These are phyloP conservation scores for Philonicus albiceps DNA, from an alignment of 2,888 invertebrate species.

Conservation along the genomic window DNA sequence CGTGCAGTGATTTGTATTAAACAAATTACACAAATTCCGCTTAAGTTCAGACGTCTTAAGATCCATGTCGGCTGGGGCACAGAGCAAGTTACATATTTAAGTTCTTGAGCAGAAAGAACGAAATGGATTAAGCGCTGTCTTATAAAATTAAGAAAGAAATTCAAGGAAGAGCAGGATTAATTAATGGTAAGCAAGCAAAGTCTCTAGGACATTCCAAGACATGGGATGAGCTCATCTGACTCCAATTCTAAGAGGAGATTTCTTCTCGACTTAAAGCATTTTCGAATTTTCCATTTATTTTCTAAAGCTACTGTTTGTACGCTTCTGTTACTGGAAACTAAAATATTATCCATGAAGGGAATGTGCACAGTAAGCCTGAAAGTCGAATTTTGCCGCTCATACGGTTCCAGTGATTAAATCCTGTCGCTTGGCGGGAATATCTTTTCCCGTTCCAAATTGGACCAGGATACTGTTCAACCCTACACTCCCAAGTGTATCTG, in stretches of 20 bases:
- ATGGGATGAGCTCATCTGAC: neutral
- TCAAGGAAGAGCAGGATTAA: neutral
- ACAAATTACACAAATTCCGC: neutral
- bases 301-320: neutral
- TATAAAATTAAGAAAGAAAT: slow-evolving; percentile 22
- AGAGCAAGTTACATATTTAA: slow-evolving; percentile 5
- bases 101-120: neutral
- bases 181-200: neutral
- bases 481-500: neutral
- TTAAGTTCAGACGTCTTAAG: neutral
- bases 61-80: neutral
- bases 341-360: neutral
- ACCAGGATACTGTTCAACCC: neutral
- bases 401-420: neutral
- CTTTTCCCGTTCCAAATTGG: neutral
- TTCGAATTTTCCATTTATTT: neutral
- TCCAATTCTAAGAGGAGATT: neutral
- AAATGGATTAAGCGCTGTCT: neutral
- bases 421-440: neutral
- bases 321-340: neutral
- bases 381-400: neutral
- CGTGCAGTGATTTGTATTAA: neutral
- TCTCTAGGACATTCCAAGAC: neutral
- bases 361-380: neutral
- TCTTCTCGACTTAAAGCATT: neutral